Evolutionary conservation across 2,888 invertebrate genomes (phyloP).

Genomic region (Unio delphinus): DNA sequence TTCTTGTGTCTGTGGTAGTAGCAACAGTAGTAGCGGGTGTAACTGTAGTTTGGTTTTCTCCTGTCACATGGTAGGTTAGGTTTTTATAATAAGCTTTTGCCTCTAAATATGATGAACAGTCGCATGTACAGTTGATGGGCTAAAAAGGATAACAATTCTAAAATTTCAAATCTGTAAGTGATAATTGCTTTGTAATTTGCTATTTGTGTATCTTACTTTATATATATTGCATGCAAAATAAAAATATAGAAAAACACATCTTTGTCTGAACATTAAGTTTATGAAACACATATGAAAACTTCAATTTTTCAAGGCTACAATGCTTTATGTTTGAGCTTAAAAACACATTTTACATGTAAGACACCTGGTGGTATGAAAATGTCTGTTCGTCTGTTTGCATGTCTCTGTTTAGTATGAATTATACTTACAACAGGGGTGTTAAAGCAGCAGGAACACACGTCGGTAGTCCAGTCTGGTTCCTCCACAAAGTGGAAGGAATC

Average conservation of each 20-base stretch:
- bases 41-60: slow-evolving; percentile 2
- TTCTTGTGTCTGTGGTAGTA: not conserved
- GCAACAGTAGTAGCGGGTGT: not conserved
- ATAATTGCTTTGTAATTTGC: no score
- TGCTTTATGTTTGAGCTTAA: not conserved
- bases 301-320: not conserved
- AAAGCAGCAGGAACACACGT: slow-evolving; percentile 17
- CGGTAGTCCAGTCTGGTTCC: slow-evolving; percentile 13
- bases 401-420: no score
- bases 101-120: slow-evolving; percentile 18
- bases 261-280: not conserved
- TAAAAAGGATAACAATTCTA: not conserved
- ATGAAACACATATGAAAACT: not conserved
- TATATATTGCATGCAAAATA: no score
- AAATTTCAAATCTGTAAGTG: no score
- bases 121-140: slow-evolving; percentile 18
- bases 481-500: not conserved
- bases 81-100: slow-evolving; percentile 5
- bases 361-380: no score
- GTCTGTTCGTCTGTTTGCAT: no score
- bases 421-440: slow-evolving; percentile 9
- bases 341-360: not conserved
- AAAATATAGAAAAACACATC: no score
- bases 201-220: no score
- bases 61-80: slow-evolving; percentile 8